phyloP scores from a whole-genome alignment of 1,140 invertebrate species.

The Calephelis virginiensis region DNA sequence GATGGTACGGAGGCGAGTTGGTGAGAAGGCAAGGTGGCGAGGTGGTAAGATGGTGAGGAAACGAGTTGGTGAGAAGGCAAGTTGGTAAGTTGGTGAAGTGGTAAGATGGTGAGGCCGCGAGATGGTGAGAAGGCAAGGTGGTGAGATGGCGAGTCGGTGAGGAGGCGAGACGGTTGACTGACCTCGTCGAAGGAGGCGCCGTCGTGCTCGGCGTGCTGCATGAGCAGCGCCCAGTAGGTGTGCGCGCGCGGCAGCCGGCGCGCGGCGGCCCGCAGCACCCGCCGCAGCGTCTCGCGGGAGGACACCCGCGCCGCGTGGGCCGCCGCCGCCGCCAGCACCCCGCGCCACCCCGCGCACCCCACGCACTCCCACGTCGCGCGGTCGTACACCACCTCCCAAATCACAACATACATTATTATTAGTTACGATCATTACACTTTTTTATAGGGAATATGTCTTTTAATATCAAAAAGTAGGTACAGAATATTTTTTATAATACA shows the following conservation, averaged over 20 bases:
- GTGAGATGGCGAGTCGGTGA: too few species aligned
- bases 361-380: slow-evolving; percentile 50
- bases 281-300: slow-evolving; percentile 41
- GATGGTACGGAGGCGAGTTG: too few species aligned
- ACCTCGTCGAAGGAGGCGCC: slow-evolving; percentile 49
- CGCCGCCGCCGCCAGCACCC: slow-evolving; percentile 36
- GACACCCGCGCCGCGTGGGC: slow-evolving; percentile 33
- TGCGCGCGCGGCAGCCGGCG: slow-evolving; percentile 39
- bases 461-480: too few species aligned
- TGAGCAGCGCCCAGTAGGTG: slow-evolving; percentile 50
- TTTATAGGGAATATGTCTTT: too few species aligned
- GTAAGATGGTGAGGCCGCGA: too few species aligned
- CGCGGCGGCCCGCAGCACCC: slow-evolving; percentile 42
- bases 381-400: slow-evolving; percentile 60
- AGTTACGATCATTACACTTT: too few species aligned
- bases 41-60: too few species aligned
- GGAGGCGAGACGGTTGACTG: background rate
- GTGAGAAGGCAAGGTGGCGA: too few species aligned
- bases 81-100: too few species aligned
- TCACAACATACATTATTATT: slow-evolving; percentile 20
- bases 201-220: slow-evolving; percentile 58
- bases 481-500: too few species aligned
- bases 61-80: too few species aligned
- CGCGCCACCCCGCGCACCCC: slow-evolving; percentile 23
- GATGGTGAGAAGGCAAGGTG: too few species aligned